Evolutionary conservation across 2,888 invertebrate genomes (phyloP).

Genomic region (Bedellia somnulentella): DNA sequence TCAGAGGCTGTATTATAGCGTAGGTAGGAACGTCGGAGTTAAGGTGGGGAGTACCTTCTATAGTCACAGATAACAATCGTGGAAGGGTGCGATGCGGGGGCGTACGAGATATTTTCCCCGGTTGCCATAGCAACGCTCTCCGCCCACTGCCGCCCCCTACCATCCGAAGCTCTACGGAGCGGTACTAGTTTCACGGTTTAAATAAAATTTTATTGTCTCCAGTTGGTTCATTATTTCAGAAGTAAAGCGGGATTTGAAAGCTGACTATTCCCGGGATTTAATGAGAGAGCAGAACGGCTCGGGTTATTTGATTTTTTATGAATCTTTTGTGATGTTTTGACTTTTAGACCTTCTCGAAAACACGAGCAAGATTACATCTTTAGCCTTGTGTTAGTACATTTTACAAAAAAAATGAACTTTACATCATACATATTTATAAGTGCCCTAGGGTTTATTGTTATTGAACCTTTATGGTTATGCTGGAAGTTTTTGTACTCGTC

Average conservation of each 20-base stretch:
- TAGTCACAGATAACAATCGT: constrained; percentile 42
- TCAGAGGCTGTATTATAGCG: constrained; percentile 23
- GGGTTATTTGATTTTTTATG: too few species aligned
- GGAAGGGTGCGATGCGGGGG: constrained; percentile 37
- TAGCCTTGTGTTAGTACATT: too few species aligned
- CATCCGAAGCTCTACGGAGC: constrained; percentile 29
- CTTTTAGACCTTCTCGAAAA: too few species aligned
- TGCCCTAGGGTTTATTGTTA: too few species aligned
- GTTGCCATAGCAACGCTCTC: constrained; percentile 44
- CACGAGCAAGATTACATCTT: too few species aligned
- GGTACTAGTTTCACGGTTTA: constrained; percentile 27
- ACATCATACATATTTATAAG: too few species aligned
- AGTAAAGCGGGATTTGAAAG: constrained; percentile 24
- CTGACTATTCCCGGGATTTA: constrained; percentile 21
- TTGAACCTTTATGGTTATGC: too few species aligned
- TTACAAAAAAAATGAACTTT: too few species aligned
- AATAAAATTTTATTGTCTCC: constrained; percentile 51
- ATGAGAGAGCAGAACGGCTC: too few species aligned
- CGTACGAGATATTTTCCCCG: constrained; percentile 34
- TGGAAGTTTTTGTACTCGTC: too few species aligned
- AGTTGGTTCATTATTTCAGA: constrained; percentile 43
- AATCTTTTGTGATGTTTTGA: too few species aligned
- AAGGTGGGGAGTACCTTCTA: constrained; percentile 45
- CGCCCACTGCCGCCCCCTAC: constrained; percentile 41
- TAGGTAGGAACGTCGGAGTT: constrained; percentile 33